Evolutionary conservation across 2,888 invertebrate genomes (phyloP), one percentile per base, ranked within the genome.

Genomic region (Trachelus stipa): DNA sequence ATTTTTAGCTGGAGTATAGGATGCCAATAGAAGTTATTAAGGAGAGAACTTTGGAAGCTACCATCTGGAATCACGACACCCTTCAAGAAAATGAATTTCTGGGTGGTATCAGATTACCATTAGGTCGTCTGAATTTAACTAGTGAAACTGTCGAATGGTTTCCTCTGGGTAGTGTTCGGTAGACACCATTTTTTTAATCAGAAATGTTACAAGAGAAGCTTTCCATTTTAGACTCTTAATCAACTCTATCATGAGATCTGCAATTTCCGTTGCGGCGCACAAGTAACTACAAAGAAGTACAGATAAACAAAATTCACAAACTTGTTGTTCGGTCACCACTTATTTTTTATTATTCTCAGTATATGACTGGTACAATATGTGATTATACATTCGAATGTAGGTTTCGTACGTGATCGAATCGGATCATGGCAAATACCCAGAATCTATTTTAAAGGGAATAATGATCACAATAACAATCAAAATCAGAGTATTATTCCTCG

Each of bases 1-100:
- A 79, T 81, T 91, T 91, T 68, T 90, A 97, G 97, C 92, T 98
- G 90, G 97, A 97, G 89, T 98, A 98, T 88, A 94, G 97, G 80
- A 94, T 98, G 92, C 95, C 97, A 0, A 88, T 97, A 82, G 97
- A 97, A 75, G 94, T 96, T 71, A 94, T 98, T 30, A 94, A 94
- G 88, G 93, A 93, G 83, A 93, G 97, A 74, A 94, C 94, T 12
- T 92, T 99, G n/a, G 97, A 98, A 91, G 98, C 98, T 0, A 97
- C 98, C 0, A 96, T 98, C 12, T 98, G 98, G 98, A 96, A 97
- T 90, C 97, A 98, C 91, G 98, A 98, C 91, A 95, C 97, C 0
- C 92, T 98, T 71, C 98, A 98, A 90, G 98, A 98, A 91, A 98
- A 98, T 92, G 97, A 97, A 92, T 97, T 98, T 90, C 93, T 98